phyloP scores from a whole-genome alignment of 2,797 vertebrate species.

The Typhlichthys eigenmanni region DNA sequence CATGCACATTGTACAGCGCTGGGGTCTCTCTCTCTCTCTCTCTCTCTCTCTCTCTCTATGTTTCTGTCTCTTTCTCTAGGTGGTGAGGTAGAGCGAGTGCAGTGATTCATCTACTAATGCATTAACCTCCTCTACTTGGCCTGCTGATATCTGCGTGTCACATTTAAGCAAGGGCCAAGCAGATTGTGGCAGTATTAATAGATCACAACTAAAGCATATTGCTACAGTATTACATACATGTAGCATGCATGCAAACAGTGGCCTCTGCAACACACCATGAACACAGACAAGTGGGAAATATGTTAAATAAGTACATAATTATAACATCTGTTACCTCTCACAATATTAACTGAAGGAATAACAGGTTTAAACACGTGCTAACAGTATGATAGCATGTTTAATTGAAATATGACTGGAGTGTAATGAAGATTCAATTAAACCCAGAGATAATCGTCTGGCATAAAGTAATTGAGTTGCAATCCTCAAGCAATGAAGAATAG shows the following conservation, averaged over 20 bases:
- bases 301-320: conserved; percentile 91
- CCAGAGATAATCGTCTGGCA: conserved; percentile 90
- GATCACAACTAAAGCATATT: conserved; percentile 79
- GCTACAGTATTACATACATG: conserved; percentile 79
- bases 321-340: conserved; percentile 89
- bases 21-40: no score
- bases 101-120: conserved; percentile 59
- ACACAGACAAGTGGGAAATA: conserved; percentile 81
- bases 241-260: conserved; percentile 47
- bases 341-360: conserved; percentile 86
- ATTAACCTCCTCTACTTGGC: conserved; percentile 59
- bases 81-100: conserved; percentile 39
- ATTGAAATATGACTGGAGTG: conserved; percentile 91
- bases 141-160: conserved; percentile 51
- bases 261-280: conserved; percentile 45
- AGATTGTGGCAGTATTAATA: conserved; percentile 63
- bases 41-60: no score
- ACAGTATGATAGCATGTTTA: conserved; percentile 85
- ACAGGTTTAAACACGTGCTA: conserved; percentile 88
- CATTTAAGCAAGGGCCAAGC: conserved; percentile 63
- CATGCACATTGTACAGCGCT: no score
- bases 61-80: not conserved
- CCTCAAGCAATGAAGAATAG: conserved; percentile 79
- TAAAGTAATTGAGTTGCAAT: conserved; percentile 91
- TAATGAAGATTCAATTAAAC: conserved; percentile 95